phyloP scores from a whole-genome alignment of 1,140 invertebrate genomes.

The Zelostemma sp. region DNA sequence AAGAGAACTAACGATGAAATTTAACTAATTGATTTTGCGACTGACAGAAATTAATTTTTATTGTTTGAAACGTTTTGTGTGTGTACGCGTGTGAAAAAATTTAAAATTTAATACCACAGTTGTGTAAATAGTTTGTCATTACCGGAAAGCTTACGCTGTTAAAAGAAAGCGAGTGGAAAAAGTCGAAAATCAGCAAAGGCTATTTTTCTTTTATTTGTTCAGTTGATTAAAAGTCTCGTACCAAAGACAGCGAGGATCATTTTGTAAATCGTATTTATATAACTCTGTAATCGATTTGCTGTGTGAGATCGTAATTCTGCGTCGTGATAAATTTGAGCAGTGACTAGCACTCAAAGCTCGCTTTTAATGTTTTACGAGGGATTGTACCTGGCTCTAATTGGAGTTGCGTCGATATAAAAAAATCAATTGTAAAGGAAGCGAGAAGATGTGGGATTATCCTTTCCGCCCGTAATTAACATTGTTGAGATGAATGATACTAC shows the following conservation, averaged over 20 bases:
- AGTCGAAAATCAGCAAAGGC: slow-evolving; percentile 24
- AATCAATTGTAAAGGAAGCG: slow-evolving; percentile 45
- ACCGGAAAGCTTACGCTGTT: slow-evolving; percentile 48
- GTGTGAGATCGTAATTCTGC: slow-evolving; percentile 49
- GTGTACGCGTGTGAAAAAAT: too few relatives aligned
- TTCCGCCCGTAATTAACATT: slow-evolving; percentile 1
- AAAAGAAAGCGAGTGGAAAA: too few relatives aligned
- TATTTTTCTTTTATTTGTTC: slow-evolving; percentile 47
- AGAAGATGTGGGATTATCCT: not conserved
- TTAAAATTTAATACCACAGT: slow-evolving; percentile 7
- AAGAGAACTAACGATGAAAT: not conserved
- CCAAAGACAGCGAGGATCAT: slow-evolving; percentile 57
- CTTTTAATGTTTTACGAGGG: slow-evolving; percentile 59
- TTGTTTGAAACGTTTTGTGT: too few relatives aligned
- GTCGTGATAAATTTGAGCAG: slow-evolving; percentile 36
- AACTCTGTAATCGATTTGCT: slow-evolving; percentile 45
- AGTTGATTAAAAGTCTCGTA: slow-evolving; percentile 44
- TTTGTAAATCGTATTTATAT: slow-evolving; percentile 49
- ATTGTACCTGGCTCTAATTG: slow-evolving; percentile 63
- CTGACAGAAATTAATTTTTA: not conserved
- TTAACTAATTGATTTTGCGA: slow-evolving; percentile 3
- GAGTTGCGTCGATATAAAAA: slow-evolving; percentile 61
- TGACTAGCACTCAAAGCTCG: slow-evolving; percentile 49
- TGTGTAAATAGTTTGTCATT: slow-evolving; percentile 47
- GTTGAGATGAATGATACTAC: not conserved